Conservation (phyloP, 1,140 invertebrate genomes). For the Charaxes varanes region DNA sequence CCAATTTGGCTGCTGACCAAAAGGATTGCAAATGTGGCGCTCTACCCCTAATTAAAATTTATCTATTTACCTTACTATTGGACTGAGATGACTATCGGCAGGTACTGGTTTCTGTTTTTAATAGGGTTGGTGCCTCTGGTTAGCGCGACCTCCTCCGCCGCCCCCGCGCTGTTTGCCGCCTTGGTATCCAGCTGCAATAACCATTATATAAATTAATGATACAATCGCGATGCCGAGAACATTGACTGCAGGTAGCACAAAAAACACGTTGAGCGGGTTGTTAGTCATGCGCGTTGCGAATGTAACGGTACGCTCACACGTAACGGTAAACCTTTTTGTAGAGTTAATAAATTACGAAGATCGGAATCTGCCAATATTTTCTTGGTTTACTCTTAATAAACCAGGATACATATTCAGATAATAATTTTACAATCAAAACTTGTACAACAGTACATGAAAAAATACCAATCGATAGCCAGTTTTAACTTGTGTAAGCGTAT, state of each 20-base stretch:
- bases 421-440: too few relatives aligned
- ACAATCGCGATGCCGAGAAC: constrained; percentile 2
- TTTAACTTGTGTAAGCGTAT: constrained; percentile 20
- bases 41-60: not conserved
- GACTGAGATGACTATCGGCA: constrained; percentile 67
- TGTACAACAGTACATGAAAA: too few relatives aligned
- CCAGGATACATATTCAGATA: too few relatives aligned
- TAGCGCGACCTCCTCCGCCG: constrained; percentile 77
- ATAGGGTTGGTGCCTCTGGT: constrained; percentile 87
- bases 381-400: too few relatives aligned
- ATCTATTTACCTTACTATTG: constrained; percentile 54
- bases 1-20: too few relatives aligned
- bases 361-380: too few relatives aligned
- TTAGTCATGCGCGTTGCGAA: constrained; percentile 14
- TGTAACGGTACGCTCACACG: constrained; percentile 19
- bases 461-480: too few relatives aligned
- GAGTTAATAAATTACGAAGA: too few relatives aligned
- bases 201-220: constrained; percentile 4
- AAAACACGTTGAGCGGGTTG: constrained; percentile 2
- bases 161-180: constrained; percentile 80
- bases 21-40: too few relatives aligned
- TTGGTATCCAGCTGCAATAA: constrained; percentile 74
- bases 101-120: constrained; percentile 67
- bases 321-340: constrained; percentile 14
- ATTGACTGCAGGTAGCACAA: constrained; percentile 1